Percentiles rank a stretch among this genome's conserved stretches.
Evolutionary conservation across 1,140 invertebrate species (phyloP).

Genomic region (Babylonia areolata): DNA sequence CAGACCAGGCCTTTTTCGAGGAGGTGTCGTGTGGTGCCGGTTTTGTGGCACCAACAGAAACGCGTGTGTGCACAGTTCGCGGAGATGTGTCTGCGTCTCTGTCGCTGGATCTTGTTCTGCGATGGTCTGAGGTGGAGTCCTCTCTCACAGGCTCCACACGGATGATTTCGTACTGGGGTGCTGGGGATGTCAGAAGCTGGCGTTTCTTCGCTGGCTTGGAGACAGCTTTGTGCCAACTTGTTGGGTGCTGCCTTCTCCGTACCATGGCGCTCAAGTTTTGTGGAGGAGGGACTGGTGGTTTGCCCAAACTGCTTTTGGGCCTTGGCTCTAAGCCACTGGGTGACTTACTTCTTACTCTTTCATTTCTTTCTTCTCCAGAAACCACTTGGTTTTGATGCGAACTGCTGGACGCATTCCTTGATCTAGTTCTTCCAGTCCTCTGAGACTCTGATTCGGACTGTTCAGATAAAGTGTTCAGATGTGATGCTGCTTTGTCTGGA

Average conservation of each 20-base stretch:
- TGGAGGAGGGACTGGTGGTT: not conserved
- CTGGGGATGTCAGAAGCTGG: not conserved
- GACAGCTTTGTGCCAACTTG: not conserved
- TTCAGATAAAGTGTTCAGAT: not conserved
- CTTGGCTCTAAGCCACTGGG: not conserved
- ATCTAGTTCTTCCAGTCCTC: not conserved
- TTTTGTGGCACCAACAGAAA: slow-evolving; percentile 16
- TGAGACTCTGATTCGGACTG: not conserved
- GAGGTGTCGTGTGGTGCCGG: not conserved
- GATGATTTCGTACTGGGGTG: slow-evolving; percentile 27
- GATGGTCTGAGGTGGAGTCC: slow-evolving; percentile 12
- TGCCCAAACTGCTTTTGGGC: not conserved
- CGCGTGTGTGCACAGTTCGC: slow-evolving; percentile 34
- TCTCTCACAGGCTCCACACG: slow-evolving; percentile 25
- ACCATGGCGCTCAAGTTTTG: slow-evolving; percentile 29
- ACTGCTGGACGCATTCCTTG: not conserved
- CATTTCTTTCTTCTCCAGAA: not conserved
- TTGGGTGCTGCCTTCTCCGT: slow-evolving; percentile 9
- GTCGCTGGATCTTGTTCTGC: slow-evolving; percentile 21
- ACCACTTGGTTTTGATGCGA: not conserved
- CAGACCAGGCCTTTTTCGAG: not conserved
- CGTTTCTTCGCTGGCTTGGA: not conserved
- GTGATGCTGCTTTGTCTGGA: not conserved
- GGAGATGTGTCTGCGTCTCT: not conserved
- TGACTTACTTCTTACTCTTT: not conserved